Conservation (phyloP, 2,113 vertebrate genomes). For the Anseranas semipalmata region DNA sequence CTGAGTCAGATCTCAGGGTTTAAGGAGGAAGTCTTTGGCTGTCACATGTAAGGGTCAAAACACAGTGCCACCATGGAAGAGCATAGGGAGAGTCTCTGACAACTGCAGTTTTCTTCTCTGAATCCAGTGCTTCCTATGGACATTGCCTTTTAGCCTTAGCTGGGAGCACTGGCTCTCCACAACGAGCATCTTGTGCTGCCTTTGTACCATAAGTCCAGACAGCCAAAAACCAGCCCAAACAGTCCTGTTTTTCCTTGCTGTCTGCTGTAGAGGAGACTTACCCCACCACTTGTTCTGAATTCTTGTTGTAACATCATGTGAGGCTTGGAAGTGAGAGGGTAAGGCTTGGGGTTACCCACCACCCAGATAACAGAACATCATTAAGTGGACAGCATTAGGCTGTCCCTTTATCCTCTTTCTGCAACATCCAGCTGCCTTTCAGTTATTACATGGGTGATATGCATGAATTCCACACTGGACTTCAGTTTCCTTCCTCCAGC, state of each 20-base stretch:
- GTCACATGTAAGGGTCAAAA: background rate
- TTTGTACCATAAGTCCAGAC: background rate
- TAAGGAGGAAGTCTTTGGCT: background rate
- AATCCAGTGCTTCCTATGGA: background rate
- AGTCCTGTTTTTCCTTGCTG: background rate
- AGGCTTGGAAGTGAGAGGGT: background rate
- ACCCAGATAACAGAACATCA: background rate
- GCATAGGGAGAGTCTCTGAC: background rate
- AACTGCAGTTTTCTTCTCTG: background rate
- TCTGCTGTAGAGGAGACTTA: background rate
- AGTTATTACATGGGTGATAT: background rate
- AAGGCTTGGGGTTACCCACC: background rate
- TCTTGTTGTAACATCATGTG: background rate
- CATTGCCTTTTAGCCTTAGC: background rate
- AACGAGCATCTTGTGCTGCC: background rate
- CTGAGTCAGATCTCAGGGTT: background rate
- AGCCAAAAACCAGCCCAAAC: background rate
- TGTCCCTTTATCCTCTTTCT: background rate
- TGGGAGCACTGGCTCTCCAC: background rate
- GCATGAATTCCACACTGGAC: background rate
- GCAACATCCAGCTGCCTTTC: background rate
- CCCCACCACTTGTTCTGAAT: background rate
- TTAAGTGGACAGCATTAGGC: background rate
- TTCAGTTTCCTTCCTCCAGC: background rate
- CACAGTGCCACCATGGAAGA: background rate